Base-by-base conservation (phyloP, 2,888 invertebrate genomes). In the Drosophila merina region DNA sequence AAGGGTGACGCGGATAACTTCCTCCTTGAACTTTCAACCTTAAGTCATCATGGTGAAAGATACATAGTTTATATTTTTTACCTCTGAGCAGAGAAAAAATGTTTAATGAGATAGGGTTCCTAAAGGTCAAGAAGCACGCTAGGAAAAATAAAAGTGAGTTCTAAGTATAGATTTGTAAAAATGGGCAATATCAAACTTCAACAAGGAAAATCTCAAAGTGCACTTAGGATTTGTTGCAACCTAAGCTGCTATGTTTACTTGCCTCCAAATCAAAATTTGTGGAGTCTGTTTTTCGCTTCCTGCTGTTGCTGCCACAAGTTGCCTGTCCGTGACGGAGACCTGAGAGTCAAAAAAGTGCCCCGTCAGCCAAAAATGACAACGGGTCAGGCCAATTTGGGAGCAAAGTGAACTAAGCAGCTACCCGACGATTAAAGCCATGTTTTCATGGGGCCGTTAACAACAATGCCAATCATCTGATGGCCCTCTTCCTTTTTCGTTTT, bases 381-480 rank as follows among this genome's bases (percentile, higher is more conserved):
- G 6, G 48, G 12, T 12, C 48, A 14, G 55, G 55, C 38, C 59
- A 10, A 40, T 9, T 31, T 47, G 10, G 10, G 14, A 26, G 7
- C 60, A 47, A 60, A 60, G n/a, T n/a, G 63, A 38, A 12, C n/a
- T 20, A 14, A 38, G 31, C 25, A 38, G 38, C 4, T 30, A 14
- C 9, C 4, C 38, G 20, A 8, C 44, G 67, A 47, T 64, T 64
- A 47, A 66, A 51, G 52, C 31, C 52, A 66, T 52, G 38, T 66
- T 52, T 52, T 66, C 30, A 66, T 45, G 47, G 45, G 26, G n/a
- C 4, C 45, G 36, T 30, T 47, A 64, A 33, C 67, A 52, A 60
- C 48, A 62, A 62, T 60, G 60, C 60, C 60, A 62, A 62, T 60
- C 60, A 62, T 49, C 62, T n/a, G 31, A 48, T 59, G 38, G 38